Evolutionary conservation across 2,888 invertebrate genomes (phyloP).

Genomic region (Scaeva pyrastri): DNA sequence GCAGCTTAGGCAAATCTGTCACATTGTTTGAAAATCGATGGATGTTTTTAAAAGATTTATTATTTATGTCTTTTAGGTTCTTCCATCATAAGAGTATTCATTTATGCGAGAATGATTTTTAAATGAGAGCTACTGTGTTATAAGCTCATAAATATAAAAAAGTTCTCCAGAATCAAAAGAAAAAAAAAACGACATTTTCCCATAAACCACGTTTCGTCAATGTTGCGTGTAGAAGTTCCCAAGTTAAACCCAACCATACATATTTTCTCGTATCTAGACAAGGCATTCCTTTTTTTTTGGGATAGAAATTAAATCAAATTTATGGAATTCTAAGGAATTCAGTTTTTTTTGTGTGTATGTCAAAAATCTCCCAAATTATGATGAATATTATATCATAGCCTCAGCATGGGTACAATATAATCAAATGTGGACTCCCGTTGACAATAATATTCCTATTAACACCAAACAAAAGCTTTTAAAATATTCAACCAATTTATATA

Average conservation of each 20-base stretch:
- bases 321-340: slow-evolving; percentile 23
- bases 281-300: background rate
- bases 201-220: too few relatives aligned
- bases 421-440: slow-evolving; percentile 60
- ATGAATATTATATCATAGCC: slow-evolving; percentile 34
- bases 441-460: slow-evolving; percentile 62
- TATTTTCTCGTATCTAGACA: background rate
- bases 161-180: too few relatives aligned
- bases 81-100: too few relatives aligned
- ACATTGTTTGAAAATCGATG: too few relatives aligned
- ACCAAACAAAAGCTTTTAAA: slow-evolving; percentile 46
- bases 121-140: too few relatives aligned
- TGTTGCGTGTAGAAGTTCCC: too few relatives aligned
- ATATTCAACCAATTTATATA: slow-evolving; percentile 4
- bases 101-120: too few relatives aligned
- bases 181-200: too few relatives aligned
- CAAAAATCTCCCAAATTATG: slow-evolving; percentile 31
- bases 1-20: too few relatives aligned
- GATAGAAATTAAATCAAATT: slow-evolving; percentile 25
- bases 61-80: too few relatives aligned
- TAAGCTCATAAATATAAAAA: too few relatives aligned
- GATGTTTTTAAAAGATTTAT: too few relatives aligned
- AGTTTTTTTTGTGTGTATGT: background rate
- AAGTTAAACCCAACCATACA: background rate
- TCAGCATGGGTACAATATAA: slow-evolving; percentile 53